phyloP scores from a whole-genome alignment of 2,888 invertebrate genomes.

The Iselma pallidipennis region DNA sequence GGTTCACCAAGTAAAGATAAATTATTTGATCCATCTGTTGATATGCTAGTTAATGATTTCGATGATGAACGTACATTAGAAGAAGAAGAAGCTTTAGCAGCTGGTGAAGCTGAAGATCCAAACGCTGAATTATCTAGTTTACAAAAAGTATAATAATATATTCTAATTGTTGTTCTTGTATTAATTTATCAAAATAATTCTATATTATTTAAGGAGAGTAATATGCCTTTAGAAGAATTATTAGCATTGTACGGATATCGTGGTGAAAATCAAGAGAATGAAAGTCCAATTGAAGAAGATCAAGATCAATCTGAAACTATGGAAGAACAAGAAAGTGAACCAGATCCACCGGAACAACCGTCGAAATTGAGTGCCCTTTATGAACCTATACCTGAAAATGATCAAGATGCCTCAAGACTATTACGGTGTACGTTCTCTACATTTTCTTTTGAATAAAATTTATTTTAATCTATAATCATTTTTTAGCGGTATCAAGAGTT shows the following conservation, averaged over 20 bases:
- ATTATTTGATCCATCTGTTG: constrained; percentile 89
- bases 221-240: constrained; percentile 94
- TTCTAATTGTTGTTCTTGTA: neutral
- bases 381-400: constrained; percentile 55
- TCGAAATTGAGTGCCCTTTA: constrained; percentile 63
- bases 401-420: constrained; percentile 57
- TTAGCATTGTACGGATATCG: constrained; percentile 83
- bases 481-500: constrained; percentile 68
- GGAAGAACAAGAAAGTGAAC: constrained; percentile 54
- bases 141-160: constrained; percentile 65
- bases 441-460: constrained; percentile 2
- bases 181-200: constrained; percentile 6
- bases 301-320: constrained; percentile 58
- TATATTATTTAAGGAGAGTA: constrained; percentile 70
- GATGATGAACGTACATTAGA: constrained; percentile 96
- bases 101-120: constrained; percentile 81
- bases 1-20: constrained; percentile 57
- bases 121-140: constrained; percentile 87
- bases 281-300: constrained; percentile 53
- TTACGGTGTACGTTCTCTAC: constrained; percentile 59
- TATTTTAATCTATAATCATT: constrained; percentile 6
- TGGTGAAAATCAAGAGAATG: constrained; percentile 53
- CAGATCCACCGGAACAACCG: constrained; percentile 51
- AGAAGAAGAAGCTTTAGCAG: constrained; percentile 95
- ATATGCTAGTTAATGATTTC: constrained; percentile 97